A percentile compares a stretch with the other conserved stretches of the same genome.
These are phyloP conservation scores for Polypterus bichir DNA, from an alignment of 2,113 vertebrate species.

Conservation along the genomic window DNA sequence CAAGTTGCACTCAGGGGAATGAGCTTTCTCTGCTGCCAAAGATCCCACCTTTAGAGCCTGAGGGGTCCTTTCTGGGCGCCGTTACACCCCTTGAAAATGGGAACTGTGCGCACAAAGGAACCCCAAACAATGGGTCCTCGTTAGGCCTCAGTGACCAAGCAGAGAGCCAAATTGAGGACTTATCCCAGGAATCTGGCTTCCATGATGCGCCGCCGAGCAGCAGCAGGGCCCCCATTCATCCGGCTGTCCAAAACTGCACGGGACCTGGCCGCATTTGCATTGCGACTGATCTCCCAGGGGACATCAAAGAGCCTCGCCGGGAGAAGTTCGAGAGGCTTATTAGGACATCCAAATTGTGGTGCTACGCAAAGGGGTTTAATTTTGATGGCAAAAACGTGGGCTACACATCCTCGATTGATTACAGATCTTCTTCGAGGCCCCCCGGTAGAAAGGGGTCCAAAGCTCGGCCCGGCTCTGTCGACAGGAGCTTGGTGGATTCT, in stretches of 20 bases:
- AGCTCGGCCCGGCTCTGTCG: slow-evolving; percentile 5
- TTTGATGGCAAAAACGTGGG: slow-evolving; percentile 38
- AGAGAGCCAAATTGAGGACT: slow-evolving; percentile 2
- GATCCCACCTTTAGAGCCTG: slow-evolving; percentile 4
- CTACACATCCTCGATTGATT: neutral
- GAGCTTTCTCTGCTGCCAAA: slow-evolving; percentile 16
- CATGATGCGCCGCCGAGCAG: slow-evolving; percentile 4
- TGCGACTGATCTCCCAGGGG: slow-evolving; percentile 29
- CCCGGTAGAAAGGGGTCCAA: slow-evolving; percentile 13
- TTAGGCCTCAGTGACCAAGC: slow-evolving; percentile 5
- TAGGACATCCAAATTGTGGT: slow-evolving; percentile 54
- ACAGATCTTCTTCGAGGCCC: slow-evolving; percentile 24
- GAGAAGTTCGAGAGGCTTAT: slow-evolving; percentile 48
- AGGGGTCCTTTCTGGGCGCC: neutral
- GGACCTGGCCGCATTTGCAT: neutral
- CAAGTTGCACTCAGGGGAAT: neutral
- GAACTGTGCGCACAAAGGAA: slow-evolving; percentile 27
- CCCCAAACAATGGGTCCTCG: slow-evolving; percentile 23
- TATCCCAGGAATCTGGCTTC: neutral
- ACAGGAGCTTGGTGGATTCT: neutral
- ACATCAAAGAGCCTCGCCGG: slow-evolving; percentile 10
- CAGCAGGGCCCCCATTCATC: slow-evolving; percentile 14
- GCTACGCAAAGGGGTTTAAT: slow-evolving; percentile 54
- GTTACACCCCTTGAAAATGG: neutral
- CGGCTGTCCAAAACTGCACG: slow-evolving; percentile 3